A percentile compares a stretch with the other conserved stretches of the same genome.
Conservation (phyloP, 2,797 vertebrate genomes). For the Threskiornis aethiopicus region DNA sequence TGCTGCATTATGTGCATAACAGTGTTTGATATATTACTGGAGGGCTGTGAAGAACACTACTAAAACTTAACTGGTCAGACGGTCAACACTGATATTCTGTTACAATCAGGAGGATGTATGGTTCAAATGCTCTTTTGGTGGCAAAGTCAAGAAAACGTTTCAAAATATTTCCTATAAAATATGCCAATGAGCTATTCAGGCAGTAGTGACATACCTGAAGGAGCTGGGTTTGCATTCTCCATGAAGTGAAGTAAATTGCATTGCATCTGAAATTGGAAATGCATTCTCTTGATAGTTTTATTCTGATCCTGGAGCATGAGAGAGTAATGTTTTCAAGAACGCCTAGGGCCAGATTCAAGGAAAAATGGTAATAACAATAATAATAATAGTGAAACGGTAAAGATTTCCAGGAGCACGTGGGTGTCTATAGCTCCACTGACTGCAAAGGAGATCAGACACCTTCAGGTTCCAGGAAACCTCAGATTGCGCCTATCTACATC, state of each 20-base stretch:
- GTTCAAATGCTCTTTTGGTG: conserved; percentile 72
- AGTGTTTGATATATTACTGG: conserved; percentile 82
- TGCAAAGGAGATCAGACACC: neutral
- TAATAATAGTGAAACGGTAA: neutral
- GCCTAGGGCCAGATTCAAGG: neutral
- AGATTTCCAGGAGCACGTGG: neutral
- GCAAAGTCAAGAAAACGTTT: conserved; percentile 64
- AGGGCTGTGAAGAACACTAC: conserved; percentile 76
- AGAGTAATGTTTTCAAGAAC: neutral
- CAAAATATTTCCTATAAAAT: conserved; percentile 51
- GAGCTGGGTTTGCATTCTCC: conserved; percentile 65
- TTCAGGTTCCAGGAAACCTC: neutral
- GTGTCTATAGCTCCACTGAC: neutral
- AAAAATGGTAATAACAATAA: neutral
- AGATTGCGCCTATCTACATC: neutral
- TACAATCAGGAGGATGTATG: conserved; percentile 68
- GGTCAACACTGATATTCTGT: conserved; percentile 75
- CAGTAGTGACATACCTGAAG: conserved; percentile 59
- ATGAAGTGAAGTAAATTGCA: conserved; percentile 40
- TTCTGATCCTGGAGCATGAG: neutral
- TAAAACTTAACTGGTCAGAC: conserved; percentile 68
- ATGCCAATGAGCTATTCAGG: conserved; percentile 57
- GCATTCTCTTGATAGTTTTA: neutral
- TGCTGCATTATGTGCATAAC: conserved; percentile 83
- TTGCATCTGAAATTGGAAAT: neutral